phyloP scores from a whole-genome alignment of 2,797 vertebrate genomes.

The Emys orbicularis region DNA sequence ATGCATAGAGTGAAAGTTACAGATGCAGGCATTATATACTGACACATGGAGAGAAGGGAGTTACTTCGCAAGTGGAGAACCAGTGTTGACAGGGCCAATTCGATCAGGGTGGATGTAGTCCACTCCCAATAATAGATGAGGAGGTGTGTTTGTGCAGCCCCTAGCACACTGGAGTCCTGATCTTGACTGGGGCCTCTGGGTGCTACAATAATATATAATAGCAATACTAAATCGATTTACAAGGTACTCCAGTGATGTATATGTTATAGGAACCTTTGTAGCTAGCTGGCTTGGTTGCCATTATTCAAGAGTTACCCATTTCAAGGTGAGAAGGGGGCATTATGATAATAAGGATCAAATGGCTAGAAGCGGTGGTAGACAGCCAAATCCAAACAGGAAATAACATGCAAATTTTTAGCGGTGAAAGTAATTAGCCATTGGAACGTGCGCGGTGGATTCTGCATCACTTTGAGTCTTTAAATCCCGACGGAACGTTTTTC shows the following conservation, averaged over 20 bases:
- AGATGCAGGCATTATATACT: no score
- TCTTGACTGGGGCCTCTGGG: background rate
- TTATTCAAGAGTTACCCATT: background rate
- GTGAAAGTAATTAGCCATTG: background rate
- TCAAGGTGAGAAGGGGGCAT: background rate
- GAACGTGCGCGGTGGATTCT: background rate
- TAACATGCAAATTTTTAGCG: background rate
- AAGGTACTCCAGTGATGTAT: background rate
- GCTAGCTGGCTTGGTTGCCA: background rate
- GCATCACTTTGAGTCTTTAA: background rate
- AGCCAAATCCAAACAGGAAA: background rate
- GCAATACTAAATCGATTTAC: background rate
- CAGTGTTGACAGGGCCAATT: no score
- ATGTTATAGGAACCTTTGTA: background rate
- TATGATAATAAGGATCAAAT: background rate
- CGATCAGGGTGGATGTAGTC: no score
- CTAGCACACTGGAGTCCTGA: background rate
- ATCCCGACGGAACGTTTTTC: fast-evolving
- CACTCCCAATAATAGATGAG: no score
- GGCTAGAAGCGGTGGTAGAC: background rate
- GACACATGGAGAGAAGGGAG: no score
- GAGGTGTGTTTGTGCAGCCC: no score
- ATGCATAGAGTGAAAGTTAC: no score
- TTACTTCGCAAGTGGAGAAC: no score
- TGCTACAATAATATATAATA: background rate